Evolutionary conservation across 2,888 invertebrate species (phyloP), one percentile per base, ranked within the genome.

Genomic region (Trichopoda pennipes): DNA sequence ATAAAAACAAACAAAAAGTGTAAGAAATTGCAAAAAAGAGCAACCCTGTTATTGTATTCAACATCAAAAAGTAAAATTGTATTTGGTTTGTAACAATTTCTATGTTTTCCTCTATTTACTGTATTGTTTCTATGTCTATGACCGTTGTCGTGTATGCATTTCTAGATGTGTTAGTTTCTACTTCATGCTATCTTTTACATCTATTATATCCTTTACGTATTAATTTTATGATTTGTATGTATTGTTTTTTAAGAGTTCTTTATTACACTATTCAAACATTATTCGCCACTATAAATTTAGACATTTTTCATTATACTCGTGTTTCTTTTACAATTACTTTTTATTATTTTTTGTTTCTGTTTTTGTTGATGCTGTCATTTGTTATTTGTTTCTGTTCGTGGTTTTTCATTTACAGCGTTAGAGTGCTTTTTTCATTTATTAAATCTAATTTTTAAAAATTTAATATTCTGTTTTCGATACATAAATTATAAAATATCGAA

Each of bases 291-390:
- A 73, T 74, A 49, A 47, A 79, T 66, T 80, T 56, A 56, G 73
- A 80, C 79, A 80, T 61, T 80, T 80, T 74, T 80, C 79, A 80
- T 80, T 74, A 74, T 42, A 61, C 19, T 75, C n/a, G 58, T 19
- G 21, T 55, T 61, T 21, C 23, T 74, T 61, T 61, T 61, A 21
- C 73, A 73, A 68, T 74, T 68, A 73, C 68, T 79, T 61, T 70
- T 47, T 79, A n/a, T 74, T 47, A 51, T 68, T 79, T 73, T 28
- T 28, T 28, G 3, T 56, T 61, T 68, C 38, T 68, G 61, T 79
- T 73, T n/a, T n/a, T n/a, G n/a, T 56, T 61, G 68, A 55, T 68
- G 66, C 55, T 73, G 73, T 79, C 66, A 68, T 73, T 73, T 73
- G 58, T 78, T 56, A 70, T 78, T 79, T 66, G 63, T 77, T 70